Evolutionary conservation across 2,113 vertebrate genomes (phyloP), one percentile per base, ranked within the genome.

Genomic region (Saguinus imperator): DNA sequence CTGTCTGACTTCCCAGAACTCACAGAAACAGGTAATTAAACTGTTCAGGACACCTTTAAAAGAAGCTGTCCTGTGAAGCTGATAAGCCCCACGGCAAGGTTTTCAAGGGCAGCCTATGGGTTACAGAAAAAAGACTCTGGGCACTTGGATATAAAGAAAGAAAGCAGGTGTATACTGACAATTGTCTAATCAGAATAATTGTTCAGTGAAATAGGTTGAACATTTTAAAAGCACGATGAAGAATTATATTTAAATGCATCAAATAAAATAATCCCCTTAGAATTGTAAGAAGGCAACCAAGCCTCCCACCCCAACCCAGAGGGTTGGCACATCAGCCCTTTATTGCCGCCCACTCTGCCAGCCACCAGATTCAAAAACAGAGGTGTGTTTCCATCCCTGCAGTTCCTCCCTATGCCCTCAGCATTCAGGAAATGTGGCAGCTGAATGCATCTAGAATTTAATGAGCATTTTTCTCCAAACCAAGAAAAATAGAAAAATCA

Each of bases 401-500:
- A 3, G 35, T 48, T 52, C 93, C 86, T 93, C 91, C 91, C 91
- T 64, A 81, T 0, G 0, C 76, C 91, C 66, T 95, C 58, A 87
- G 94, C 90, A 84, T 87, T 94, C 52, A 57, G 87, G 77, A 85
- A 94, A 82, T 45, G 10, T 82, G 37, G 94, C 93, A 95, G 95
- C 87, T 75, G 64, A 87, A 94, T 91, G 96, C 87, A 90, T 50
- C 81, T 86, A 94, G 97, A 97, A 95, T 95, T 68, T 97, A 98
- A 97, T 95, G 72, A 97, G 92, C 66, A 66, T 85, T 96, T 96
- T 92, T 61, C 81, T 95, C 85, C 82, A 95, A 96, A 92, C 83
- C 87, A 97, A 94, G 92, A 97, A 94, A 97, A 96, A 95, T 17
- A 87, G 94, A 97, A 94, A 95, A 97, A 94, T 94, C 82, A 94